phyloP scores from a whole-genome alignment of 2,888 invertebrate genomes.

The Scaptomyza flava region DNA sequence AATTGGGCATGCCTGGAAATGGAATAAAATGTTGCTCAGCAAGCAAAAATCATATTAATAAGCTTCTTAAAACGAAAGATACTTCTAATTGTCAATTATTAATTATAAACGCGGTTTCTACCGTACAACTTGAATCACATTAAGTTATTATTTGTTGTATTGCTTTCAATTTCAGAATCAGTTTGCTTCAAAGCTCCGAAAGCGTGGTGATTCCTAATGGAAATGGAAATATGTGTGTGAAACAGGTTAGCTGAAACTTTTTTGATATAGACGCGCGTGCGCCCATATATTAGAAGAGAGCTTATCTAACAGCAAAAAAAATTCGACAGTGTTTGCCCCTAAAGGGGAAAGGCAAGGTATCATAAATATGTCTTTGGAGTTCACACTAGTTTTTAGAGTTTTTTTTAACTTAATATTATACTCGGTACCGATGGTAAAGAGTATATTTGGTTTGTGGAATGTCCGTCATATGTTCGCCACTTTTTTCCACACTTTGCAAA shows the following conservation, averaged over 20 bases:
- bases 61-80: too few relatives aligned
- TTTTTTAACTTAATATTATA: too few relatives aligned
- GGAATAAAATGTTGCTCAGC: slow-evolving; percentile 22
- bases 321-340: too few relatives aligned
- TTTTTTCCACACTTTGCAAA: too few relatives aligned
- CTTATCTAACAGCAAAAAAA: background rate
- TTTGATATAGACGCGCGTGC: slow-evolving; percentile 19
- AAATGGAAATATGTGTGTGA: background rate
- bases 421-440: too few relatives aligned
- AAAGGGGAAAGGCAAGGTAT: too few relatives aligned
- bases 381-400: too few relatives aligned
- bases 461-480: too few relatives aligned
- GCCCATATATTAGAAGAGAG: slow-evolving; percentile 43
- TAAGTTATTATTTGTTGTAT: slow-evolving; percentile 1
- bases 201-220: background rate
- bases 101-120: background rate
- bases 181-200: background rate
- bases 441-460: too few relatives aligned
- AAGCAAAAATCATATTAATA: background rate
- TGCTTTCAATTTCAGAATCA: slow-evolving; percentile 5
- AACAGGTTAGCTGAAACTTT: slow-evolving; percentile 25
- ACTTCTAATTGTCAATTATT: background rate
- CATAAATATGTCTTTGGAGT: too few relatives aligned
- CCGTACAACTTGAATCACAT: background rate
- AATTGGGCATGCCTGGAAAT: slow-evolving; percentile 19